Conservation (phyloP, 2,888 invertebrate species). For the Litoditis marina region DNA sequence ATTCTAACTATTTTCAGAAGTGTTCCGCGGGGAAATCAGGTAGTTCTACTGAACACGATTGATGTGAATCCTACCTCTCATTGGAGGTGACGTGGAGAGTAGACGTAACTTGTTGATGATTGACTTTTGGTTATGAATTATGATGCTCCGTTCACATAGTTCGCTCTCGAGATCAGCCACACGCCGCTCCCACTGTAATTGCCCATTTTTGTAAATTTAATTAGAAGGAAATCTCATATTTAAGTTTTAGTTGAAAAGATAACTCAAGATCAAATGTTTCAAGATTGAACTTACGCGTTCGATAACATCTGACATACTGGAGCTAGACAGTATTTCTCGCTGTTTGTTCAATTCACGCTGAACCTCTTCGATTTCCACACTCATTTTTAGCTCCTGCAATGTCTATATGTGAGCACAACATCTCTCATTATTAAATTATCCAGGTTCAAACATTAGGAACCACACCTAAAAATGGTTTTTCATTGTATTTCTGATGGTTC, state of each 20-base stretch:
- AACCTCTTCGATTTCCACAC: slow-evolving; percentile 37
- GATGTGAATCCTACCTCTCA: too few species aligned
- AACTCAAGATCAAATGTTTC: too few species aligned
- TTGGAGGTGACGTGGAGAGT: too few species aligned
- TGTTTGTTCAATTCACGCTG: slow-evolving; percentile 38
- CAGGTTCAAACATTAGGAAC: too few species aligned
- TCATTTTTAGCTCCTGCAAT: slow-evolving; percentile 35
- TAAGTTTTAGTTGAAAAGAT: not conserved
- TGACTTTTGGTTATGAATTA: slow-evolving; percentile 45
- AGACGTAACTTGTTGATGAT: slow-evolving; percentile 41
- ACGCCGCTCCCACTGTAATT: slow-evolving; percentile 42
- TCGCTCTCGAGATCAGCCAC: slow-evolving; percentile 41
- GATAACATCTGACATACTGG: slow-evolving; percentile 32
- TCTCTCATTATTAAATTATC: too few species aligned
- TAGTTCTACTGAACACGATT: too few species aligned
- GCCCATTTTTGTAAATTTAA: not conserved
- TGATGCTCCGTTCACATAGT: slow-evolving; percentile 42
- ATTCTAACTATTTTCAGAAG: too few species aligned
- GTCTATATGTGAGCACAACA: too few species aligned
- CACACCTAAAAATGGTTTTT: too few species aligned
- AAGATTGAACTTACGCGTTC: slow-evolving; percentile 25
- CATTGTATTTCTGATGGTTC: too few species aligned
- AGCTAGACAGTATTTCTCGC: slow-evolving; percentile 29
- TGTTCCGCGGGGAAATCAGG: too few species aligned
- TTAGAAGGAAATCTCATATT: not conserved